Percentiles rank a stretch among this genome's conserved stretches.
These are phyloP conservation scores for Phenganax subtilis DNA, from an alignment of 92 coral and sea anemone species.

Conservation along the genomic window DNA sequence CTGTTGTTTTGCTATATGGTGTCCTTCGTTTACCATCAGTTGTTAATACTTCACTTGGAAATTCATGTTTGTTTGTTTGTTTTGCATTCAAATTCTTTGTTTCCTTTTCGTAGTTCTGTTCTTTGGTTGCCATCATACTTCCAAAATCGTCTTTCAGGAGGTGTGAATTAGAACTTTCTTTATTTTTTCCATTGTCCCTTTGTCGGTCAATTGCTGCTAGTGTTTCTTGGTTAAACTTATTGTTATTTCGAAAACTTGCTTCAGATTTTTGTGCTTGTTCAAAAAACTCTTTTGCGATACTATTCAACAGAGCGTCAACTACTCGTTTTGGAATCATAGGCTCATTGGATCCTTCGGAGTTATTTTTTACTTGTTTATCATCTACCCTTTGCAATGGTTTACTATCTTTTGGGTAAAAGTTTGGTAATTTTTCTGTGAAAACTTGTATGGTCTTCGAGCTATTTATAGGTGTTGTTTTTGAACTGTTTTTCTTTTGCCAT, in stretches of 20 bases:
- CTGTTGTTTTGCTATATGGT: neutral
- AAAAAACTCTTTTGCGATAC: neutral
- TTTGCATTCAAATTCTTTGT: too few relatives aligned
- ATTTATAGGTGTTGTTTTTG: too few relatives aligned
- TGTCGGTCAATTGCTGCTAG: neutral
- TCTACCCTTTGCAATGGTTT: neutral
- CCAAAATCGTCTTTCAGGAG: neutral
- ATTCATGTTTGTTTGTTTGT: too few relatives aligned
- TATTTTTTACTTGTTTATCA: neutral
- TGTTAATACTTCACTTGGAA: too few relatives aligned
- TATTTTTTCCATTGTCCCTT: neutral
- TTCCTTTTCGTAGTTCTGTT: neutral
- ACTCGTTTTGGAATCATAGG: constrained; percentile 29
- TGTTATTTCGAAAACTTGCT: neutral
- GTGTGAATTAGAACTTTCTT: neutral
- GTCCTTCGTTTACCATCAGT: too few relatives aligned
- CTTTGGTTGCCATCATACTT: neutral
- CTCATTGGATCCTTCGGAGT: neutral
- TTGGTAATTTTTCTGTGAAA: too few relatives aligned
- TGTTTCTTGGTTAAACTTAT: neutral
- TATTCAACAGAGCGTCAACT: constrained; percentile 12
- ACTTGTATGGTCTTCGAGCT: too few relatives aligned
- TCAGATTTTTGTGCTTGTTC: neutral
- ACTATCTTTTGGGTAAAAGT: too few relatives aligned
- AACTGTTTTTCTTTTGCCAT: neutral